These are phyloP conservation scores for Neodon shergylaensis DNA, from an alignment of 2,113 vertebrate genomes.

Conservation along the genomic window DNA sequence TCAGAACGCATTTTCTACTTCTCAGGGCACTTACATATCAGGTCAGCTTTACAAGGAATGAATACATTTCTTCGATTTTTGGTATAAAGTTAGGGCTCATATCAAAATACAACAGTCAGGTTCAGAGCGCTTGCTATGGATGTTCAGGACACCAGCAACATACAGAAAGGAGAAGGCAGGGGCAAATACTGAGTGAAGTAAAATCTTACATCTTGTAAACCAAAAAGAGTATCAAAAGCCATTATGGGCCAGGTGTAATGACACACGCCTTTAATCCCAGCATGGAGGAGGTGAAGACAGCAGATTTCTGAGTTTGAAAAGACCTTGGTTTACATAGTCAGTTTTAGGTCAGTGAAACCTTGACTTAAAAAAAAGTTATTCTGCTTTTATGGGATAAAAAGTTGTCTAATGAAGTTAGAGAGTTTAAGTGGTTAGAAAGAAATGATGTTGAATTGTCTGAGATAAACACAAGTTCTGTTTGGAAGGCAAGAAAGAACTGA, in stretches of 20 bases:
- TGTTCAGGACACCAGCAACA: not conserved
- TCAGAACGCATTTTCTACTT: not conserved
- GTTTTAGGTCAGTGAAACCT: not conserved
- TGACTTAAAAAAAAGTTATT: not conserved
- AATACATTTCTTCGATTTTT: not conserved
- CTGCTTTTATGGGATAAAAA: not conserved
- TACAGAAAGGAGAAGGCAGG: not conserved
- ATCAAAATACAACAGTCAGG: not conserved
- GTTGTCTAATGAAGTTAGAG: not conserved
- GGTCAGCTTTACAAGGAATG: not conserved
- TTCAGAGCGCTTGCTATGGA: not conserved
- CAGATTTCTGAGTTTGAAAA: not conserved
- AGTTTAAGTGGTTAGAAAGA: conserved; percentile 10
- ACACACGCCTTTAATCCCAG: not conserved
- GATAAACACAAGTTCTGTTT: not conserved
- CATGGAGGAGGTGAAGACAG: not conserved
- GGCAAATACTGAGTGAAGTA: not conserved
- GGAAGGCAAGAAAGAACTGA: conserved; percentile 3
- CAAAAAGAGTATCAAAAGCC: not conserved
- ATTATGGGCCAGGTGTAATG: not conserved
- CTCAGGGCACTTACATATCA: not conserved
- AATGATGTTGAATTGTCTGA: not conserved
- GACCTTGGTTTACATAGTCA: not conserved
- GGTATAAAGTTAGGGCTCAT: not conserved
- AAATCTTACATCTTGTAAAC: not conserved